Percentiles rank a stretch among this genome's conserved stretches.
Conservation (phyloP, 2,797 vertebrate species). For the Aplochiton taeniatus region DNA sequence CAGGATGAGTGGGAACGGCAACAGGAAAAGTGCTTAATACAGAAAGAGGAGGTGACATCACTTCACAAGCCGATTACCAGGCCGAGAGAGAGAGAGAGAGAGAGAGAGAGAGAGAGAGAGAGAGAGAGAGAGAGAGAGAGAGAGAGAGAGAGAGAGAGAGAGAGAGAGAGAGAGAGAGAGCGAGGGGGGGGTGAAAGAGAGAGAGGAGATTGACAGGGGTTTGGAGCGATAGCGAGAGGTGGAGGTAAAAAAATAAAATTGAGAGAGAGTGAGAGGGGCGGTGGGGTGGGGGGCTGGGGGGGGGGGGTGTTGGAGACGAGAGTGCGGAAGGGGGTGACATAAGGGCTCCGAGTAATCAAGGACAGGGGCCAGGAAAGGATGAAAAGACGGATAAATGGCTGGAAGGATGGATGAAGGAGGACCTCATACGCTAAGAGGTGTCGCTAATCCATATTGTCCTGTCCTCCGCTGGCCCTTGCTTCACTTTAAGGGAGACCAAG, state of each 20-base stretch:
- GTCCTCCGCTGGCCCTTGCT: neutral
- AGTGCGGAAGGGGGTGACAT: no score
- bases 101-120: neutral
- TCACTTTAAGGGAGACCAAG: no score
- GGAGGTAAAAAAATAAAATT: no score
- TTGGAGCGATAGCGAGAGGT: no score
- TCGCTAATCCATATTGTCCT: neutral
- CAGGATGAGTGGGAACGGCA: conserved; percentile 81
- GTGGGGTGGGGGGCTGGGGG: no score
- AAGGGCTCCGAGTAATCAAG: conserved; percentile 30
- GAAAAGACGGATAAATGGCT: no score
- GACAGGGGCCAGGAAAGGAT: neutral
- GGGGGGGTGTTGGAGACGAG: no score
- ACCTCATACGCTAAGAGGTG: neutral
- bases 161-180: no score
- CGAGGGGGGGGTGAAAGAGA: conserved; percentile 16
- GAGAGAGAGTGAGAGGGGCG: no score
- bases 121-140: conserved; percentile 20
- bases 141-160: conserved; percentile 12
- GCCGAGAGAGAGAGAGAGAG: conserved; percentile 11
- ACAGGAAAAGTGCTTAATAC: conserved; percentile 86
- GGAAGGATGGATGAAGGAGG: neutral
- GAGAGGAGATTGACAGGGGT: conserved; percentile 15
- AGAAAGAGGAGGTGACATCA: conserved; percentile 86
- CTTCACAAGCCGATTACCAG: conserved; percentile 81